Evolutionary conservation across 64 coral and sea anemone genomes (phyloP), one percentile per base, ranked within the genome.

Genomic region (Montipora foliosa): DNA sequence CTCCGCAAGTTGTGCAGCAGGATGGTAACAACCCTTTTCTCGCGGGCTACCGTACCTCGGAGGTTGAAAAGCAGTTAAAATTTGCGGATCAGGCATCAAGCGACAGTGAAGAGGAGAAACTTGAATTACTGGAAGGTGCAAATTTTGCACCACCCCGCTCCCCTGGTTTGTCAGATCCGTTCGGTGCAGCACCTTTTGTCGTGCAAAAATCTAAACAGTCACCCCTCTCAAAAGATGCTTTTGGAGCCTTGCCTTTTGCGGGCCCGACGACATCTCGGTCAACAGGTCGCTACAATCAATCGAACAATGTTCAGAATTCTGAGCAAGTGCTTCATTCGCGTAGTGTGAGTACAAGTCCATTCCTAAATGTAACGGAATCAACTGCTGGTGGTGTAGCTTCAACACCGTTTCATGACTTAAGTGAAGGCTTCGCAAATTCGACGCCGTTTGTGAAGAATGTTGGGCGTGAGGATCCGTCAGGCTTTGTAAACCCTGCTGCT

Each of bases 101-200:
- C 16, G 83, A 87, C 24, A 81, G 84, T 75, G 92, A 68, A 80
- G 12, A 60, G 25, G 84, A 81, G 5, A 60, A 67, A 16, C n/a
- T 8, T 29, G 62, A 79, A 12, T 62, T 70, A n/a, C 37, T 50
- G 3, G 60, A 74, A 21, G 67, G 68, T 64, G 46, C n/a, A n/a
- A 47, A 24, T 25, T 37, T 93, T 1, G 14, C 14, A 21, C 92
- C 92, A 59, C 92, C 92, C 17, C 62, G 20, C 6, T 93, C 92
- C 12, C 92, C 92, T 7, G 84, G 84, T 6, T 14, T 86, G 5
- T 67, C 83, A 10, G 92, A 93, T 80, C 92, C 92, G 1, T 93
- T 93, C 12, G 92, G 92, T 14, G 74, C 92, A 15, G 92, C 81
- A 20, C 92, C 92, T 1, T 93, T 93, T 20, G 37, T 64, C 6